Percentiles rank a stretch among this genome's conserved stretches.
phyloP scores from a whole-genome alignment of 2,797 vertebrate genomes.

The Lagodon rhomboides region DNA sequence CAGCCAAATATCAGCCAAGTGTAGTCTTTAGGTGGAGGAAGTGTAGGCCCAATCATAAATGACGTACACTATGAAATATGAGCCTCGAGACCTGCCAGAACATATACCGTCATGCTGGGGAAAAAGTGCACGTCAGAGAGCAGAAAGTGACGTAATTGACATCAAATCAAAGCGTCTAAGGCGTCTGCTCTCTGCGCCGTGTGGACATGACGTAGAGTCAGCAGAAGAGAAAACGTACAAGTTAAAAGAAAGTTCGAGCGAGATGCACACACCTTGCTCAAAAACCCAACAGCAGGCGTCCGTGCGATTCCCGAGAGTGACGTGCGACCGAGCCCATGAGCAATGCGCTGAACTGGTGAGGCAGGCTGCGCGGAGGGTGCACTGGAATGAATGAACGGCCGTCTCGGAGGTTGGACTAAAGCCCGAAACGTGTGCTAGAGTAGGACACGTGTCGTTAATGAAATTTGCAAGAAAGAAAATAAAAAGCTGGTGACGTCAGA shows the following conservation, averaged over 20 bases:
- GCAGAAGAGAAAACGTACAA: background rate
- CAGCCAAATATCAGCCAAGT: background rate
- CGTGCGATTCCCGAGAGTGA: background rate
- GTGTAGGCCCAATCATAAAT: background rate
- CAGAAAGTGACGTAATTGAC: constrained; percentile 28
- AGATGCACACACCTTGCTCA: background rate
- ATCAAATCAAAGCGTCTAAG: background rate
- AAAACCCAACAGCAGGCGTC: background rate
- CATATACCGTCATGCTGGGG: background rate
- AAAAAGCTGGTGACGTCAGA: background rate
- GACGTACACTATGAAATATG: background rate
- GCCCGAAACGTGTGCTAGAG: background rate
- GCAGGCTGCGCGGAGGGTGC: background rate
- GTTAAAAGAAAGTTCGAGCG: background rate
- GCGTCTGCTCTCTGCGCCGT: background rate
- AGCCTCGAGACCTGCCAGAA: background rate
- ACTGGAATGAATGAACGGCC: background rate
- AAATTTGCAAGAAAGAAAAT: background rate
- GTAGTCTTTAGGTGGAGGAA: background rate
- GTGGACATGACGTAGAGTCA: background rate
- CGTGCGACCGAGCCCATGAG: constrained; percentile 9
- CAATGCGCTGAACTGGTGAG: background rate
- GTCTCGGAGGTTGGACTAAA: background rate
- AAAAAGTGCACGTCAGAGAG: constrained; percentile 27
- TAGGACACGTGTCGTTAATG: background rate